Conservation (phyloP, 2,888 invertebrate species). For the Oscheius sp. region DNA sequence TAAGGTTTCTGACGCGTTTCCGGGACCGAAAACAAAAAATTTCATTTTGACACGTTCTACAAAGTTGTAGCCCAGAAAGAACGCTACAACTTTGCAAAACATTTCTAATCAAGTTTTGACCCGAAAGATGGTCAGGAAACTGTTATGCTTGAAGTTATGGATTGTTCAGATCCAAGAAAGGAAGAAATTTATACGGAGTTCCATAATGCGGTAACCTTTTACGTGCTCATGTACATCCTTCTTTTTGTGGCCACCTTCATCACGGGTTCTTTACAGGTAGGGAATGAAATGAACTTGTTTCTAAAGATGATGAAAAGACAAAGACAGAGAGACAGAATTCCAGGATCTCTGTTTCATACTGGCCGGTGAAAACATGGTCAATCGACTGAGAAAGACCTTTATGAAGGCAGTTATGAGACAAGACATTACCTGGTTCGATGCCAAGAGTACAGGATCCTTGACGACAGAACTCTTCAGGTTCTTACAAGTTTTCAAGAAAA, state of each 20-base stretch:
- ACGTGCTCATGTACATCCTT: neutral
- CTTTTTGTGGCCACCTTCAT: neutral
- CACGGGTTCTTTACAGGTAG: neutral
- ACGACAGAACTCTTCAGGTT: constrained; percentile 42
- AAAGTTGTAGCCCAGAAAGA: too few species aligned
- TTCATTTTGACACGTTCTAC: too few species aligned
- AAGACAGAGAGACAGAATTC: too few species aligned
- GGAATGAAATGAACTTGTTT: neutral
- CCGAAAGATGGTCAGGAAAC: too few species aligned
- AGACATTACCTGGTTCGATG: constrained; percentile 51
- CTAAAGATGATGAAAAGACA: neutral
- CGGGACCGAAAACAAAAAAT: too few species aligned
- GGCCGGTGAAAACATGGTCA: constrained; percentile 22
- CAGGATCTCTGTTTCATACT: constrained; percentile 3
- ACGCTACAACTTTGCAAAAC: too few species aligned
- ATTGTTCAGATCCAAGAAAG: constrained; percentile 3
- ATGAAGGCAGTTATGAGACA: constrained; percentile 48
- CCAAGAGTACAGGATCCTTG: constrained; percentile 43
- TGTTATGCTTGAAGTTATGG: too few species aligned
- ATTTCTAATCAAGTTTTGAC: too few species aligned
- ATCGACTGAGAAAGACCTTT: constrained; percentile 42
- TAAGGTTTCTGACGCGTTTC: too few species aligned
- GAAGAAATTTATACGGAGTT: constrained; percentile 13
- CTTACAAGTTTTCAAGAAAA: neutral
- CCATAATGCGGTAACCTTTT: constrained; percentile 1